phyloP scores from a whole-genome alignment of 2,113 vertebrate species.

The Aegotheles bennettii region DNA sequence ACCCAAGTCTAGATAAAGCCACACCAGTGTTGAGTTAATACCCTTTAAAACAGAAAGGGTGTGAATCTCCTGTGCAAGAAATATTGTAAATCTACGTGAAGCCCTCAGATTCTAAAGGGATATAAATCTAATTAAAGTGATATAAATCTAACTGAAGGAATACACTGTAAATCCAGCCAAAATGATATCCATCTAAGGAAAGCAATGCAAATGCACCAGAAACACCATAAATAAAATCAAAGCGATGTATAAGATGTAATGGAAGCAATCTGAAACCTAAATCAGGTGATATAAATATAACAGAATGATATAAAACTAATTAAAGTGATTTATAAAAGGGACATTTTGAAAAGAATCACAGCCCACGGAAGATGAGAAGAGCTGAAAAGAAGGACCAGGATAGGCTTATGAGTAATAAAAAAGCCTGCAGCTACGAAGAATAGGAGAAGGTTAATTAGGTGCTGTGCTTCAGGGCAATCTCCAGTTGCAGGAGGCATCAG shows the following conservation, averaged over 20 bases:
- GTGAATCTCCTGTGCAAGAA: not conserved
- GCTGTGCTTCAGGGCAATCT: not conserved
- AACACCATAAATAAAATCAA: constrained; percentile 56
- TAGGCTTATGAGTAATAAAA: not conserved
- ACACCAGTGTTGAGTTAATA: not conserved
- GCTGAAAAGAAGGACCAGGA: not conserved
- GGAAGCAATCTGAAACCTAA: constrained; percentile 15
- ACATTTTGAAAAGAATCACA: not conserved
- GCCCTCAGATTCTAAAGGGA: constrained; percentile 30
- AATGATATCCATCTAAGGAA: constrained; percentile 53
- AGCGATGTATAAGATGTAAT: not conserved
- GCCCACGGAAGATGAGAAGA: not conserved
- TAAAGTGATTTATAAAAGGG: constrained; percentile 55
- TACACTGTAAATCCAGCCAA: constrained; percentile 63
- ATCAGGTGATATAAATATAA: constrained; percentile 14
- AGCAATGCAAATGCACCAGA: constrained; percentile 57
- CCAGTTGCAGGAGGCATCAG: not conserved
- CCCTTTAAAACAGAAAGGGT: not conserved
- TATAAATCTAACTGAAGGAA: constrained; percentile 60
- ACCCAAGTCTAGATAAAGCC: not conserved
- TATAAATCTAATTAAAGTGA: constrained; percentile 73
- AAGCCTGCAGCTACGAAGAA: not conserved
- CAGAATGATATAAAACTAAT: constrained; percentile 30
- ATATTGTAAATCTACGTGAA: constrained; percentile 51
- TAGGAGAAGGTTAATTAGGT: not conserved